Conservation (phyloP, 2,888 invertebrate species). For the Lacanobia oleracea region DNA sequence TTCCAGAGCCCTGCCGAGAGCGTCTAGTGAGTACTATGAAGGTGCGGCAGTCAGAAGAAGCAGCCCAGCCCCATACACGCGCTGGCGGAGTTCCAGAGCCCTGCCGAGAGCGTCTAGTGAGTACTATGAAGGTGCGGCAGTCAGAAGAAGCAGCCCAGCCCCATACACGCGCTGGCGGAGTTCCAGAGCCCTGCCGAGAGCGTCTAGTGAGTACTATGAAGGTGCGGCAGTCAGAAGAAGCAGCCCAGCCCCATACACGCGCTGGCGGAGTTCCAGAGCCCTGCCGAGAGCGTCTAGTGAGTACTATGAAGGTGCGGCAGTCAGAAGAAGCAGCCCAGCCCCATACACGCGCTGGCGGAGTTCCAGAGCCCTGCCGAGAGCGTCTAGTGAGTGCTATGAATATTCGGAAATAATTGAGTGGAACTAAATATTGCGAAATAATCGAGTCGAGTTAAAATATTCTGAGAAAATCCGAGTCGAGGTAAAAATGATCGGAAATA, state of each 20-base stretch:
- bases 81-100: slow-evolving; percentile 98
- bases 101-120: slow-evolving; percentile 92
- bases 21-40: slow-evolving; percentile 75
- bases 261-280: slow-evolving; percentile 98
- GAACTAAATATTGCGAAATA: too few relatives aligned
- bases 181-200: slow-evolving; percentile 97
- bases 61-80: slow-evolving; percentile 99
- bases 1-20: slow-evolving; percentile 97
- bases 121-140: slow-evolving; percentile 96
- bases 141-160: slow-evolving; percentile 98
- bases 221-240: slow-evolving; percentile 98
- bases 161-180: slow-evolving; percentile 98
- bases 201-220: slow-evolving; percentile 75
- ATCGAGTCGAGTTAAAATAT: too few relatives aligned
- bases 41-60: slow-evolving; percentile 98
- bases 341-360: slow-evolving; percentile 98
- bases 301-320: slow-evolving; percentile 96
- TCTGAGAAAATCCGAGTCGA: too few relatives aligned
- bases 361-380: slow-evolving; percentile 97
- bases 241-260: slow-evolving; percentile 99
- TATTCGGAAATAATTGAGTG: too few relatives aligned
- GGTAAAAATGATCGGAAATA: too few relatives aligned
- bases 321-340: slow-evolving; percentile 98
- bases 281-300: slow-evolving; percentile 92
- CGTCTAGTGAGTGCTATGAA: slow-evolving; percentile 75